phyloP scores from a whole-genome alignment of 2,113 vertebrate genomes.

The Haemorhous mexicanus region DNA sequence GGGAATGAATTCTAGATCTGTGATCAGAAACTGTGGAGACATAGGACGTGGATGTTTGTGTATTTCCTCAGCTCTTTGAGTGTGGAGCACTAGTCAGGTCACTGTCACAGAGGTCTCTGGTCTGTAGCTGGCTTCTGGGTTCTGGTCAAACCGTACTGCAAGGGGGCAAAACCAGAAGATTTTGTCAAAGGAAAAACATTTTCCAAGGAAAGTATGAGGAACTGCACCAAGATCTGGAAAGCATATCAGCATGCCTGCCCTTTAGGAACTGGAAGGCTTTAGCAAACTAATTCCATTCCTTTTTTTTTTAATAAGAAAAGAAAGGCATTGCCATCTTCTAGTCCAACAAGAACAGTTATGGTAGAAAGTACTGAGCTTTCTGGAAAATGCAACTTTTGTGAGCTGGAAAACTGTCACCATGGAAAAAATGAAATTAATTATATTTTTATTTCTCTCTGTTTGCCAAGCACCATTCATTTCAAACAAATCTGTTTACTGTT shows the following conservation, averaged over 20 bases:
- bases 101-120: not conserved
- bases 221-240: not conserved
- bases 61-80: not conserved
- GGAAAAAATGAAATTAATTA: slow-evolving; percentile 25
- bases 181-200: not conserved
- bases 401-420: slow-evolving; percentile 10
- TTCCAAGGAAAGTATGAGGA: not conserved
- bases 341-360: not conserved
- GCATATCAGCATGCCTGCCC: not conserved
- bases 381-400: not conserved
- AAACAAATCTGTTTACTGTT: not conserved
- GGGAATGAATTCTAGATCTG: not conserved
- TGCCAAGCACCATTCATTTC: not conserved
- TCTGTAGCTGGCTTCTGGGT: not conserved
- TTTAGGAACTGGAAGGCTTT: not conserved
- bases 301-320: not conserved
- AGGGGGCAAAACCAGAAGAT: not conserved
- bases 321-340: not conserved
- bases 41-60: not conserved
- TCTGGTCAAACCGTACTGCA: not conserved
- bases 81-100: not conserved
- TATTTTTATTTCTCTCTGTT: slow-evolving; percentile 12
- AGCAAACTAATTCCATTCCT: not conserved
- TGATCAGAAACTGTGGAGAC: not conserved
- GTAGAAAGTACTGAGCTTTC: not conserved